Base-by-base conservation (phyloP, 2,888 invertebrate species). In the Apoda limacodes region DNA sequence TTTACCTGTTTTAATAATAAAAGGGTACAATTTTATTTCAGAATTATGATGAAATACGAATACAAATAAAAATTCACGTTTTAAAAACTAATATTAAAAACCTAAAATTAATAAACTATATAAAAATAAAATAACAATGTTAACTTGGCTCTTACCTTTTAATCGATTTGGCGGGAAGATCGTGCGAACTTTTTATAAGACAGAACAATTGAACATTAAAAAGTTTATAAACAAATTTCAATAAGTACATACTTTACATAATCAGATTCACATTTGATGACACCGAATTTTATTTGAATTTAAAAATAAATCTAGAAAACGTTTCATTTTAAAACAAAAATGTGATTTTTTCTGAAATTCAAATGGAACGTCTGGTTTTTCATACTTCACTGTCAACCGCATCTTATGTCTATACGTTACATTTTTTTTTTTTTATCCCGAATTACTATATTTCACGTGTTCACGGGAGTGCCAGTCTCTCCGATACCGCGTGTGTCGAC, bases 401-500 rank as follows among this genome's bases (percentile, higher is more conserved):
- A 50, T 26, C 22, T 32, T 32, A 37, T 34, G 36, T 32, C 27
- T 34, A 17, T 32, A 29, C 40, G n/a, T n/a, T n/a, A n/a, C n/a
- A n/a, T n/a, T n/a, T n/a, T n/a, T n/a, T n/a, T n/a, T n/a, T n/a
- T n/a, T n/a, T n/a, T n/a, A n/a, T n/a, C n/a, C n/a, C n/a, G n/a
- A n/a, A n/a, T n/a, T n/a, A n/a, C n/a, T n/a, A n/a, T n/a, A n/a
- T n/a, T n/a, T n/a, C n/a, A n/a, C n/a, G n/a, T n/a, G n/a, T n/a
- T n/a, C n/a, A n/a, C n/a, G n/a, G n/a, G n/a, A n/a, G 42, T 43
- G 43, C 32, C 48, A 56, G 66, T 62, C 74, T 66, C 60, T 56
- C 52, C 61, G 50, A 60, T 51, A 44, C 69, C 64, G 62, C 70
- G 76, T 55, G 60, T 62, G 64, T 64, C 60, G 61, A 55, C 53